phyloP scores from a whole-genome alignment of 2,888 invertebrate species.

The Beris morrisii region DNA sequence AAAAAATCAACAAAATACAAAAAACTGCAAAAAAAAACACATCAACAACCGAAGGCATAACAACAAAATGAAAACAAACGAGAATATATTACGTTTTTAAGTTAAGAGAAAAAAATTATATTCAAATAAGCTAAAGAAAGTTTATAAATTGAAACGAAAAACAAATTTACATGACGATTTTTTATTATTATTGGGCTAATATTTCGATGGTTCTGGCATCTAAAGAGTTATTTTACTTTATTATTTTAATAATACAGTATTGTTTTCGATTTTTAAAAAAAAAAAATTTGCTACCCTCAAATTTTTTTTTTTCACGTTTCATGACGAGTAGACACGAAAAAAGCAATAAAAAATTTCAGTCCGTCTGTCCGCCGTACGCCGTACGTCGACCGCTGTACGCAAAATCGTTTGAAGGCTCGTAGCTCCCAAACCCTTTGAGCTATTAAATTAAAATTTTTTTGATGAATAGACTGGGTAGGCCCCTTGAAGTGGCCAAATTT shows the following conservation, averaged over 20 bases:
- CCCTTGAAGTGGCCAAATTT: no score
- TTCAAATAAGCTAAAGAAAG: constrained; percentile 25
- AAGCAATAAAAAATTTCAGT: no score
- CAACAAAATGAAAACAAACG: constrained; percentile 16
- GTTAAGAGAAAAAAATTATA: constrained; percentile 30
- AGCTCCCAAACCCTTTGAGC: no score
- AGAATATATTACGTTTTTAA: constrained; percentile 15
- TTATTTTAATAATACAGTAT: constrained; percentile 1
- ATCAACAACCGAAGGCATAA: constrained; percentile 10
- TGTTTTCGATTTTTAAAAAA: no score
- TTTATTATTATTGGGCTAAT: constrained; percentile 1
- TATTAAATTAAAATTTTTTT: no score
- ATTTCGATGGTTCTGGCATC: neutral
- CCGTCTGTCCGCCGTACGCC: no score
- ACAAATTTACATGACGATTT: constrained; percentile 24
- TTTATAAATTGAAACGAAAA: constrained; percentile 28
- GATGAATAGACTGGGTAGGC: no score
- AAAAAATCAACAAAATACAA: constrained; percentile 5
- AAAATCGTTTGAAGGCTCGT: no score
- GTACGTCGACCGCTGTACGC: no score
- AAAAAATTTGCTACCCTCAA: no score
- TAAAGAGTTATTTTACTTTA: neutral
- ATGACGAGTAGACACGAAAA: no score
- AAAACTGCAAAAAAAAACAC: constrained; percentile 13
- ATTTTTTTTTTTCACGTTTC: no score